These are phyloP conservation scores for Heliornis fulica DNA, from an alignment of 2,113 vertebrate genomes.

Conservation along the genomic window DNA sequence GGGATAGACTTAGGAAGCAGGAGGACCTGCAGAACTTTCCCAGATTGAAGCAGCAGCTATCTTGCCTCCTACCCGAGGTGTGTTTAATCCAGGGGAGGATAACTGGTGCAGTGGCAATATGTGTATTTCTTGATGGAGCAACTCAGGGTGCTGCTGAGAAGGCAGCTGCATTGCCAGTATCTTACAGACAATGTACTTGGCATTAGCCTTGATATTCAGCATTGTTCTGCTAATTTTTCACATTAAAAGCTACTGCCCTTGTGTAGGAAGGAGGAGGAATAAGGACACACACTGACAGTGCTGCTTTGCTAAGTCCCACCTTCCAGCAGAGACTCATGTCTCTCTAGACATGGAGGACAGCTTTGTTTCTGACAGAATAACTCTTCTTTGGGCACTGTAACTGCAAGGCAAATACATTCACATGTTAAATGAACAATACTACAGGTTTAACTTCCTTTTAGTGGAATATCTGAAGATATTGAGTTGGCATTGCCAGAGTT, in stretches of 20 bases:
- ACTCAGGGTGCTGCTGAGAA: not conserved
- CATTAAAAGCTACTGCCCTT: not conserved
- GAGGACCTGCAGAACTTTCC: not conserved
- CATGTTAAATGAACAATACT: not conserved
- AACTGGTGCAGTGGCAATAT: not conserved
- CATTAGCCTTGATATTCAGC: not conserved
- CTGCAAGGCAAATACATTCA: not conserved
- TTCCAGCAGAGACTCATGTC: not conserved
- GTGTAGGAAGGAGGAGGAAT: not conserved
- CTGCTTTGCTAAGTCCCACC: not conserved
- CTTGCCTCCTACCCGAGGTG: not conserved
- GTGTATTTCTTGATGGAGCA: not conserved
- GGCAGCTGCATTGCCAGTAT: not conserved
- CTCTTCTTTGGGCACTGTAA: not conserved
- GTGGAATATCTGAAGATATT: not conserved
- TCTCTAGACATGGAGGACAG: not conserved
- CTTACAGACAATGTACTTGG: not conserved
- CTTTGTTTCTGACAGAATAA: not conserved
- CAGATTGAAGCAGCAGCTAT: accelerated
- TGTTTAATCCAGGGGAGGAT: not conserved
- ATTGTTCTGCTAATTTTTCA: not conserved
- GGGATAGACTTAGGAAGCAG: not conserved
- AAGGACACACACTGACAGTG: not conserved
- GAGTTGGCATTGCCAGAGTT: not conserved
- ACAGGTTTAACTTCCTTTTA: not conserved